These are phyloP conservation scores for Zosterops borbonicus DNA, from an alignment of 2,113 vertebrate species.

Conservation along the genomic window DNA sequence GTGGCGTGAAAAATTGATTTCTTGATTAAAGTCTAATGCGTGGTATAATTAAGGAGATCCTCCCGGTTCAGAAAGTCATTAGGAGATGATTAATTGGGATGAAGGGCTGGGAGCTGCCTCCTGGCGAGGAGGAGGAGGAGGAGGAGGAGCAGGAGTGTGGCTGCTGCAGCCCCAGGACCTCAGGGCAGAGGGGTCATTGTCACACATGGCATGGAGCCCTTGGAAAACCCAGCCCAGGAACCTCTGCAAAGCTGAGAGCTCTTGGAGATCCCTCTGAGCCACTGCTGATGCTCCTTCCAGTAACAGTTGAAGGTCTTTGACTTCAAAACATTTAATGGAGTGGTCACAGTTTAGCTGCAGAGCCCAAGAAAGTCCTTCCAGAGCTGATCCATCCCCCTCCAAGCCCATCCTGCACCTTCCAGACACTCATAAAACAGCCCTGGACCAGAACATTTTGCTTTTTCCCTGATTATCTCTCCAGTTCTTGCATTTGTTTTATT, in stretches of 20 bases:
- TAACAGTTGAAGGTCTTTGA: background rate
- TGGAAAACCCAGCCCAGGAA: background rate
- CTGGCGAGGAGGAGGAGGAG: background rate
- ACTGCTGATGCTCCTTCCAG: background rate
- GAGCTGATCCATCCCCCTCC: background rate
- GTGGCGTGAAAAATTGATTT: constrained; percentile 18
- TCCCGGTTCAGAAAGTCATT: constrained; percentile 14
- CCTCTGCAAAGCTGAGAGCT: background rate
- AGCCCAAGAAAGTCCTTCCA: too few species aligned
- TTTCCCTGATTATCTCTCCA: background rate
- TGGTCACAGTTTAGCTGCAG: background rate
- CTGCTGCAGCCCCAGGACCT: background rate
- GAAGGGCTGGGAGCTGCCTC: background rate
- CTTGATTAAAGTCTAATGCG: constrained; percentile 53
- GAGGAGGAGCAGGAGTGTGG: background rate
- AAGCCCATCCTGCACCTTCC: fast-evolving
- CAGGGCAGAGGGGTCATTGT: fast-evolving
- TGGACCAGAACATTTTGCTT: fast-evolving
- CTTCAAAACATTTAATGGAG: fast-evolving
- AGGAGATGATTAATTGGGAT: constrained; percentile 51
- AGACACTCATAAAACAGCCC: fast-evolving
- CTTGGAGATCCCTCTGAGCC: background rate
- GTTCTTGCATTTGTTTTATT: background rate
- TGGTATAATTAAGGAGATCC: constrained; percentile 66
- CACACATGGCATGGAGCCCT: fast-evolving